Evolutionary conservation across 2,888 invertebrate genomes (phyloP).

Genomic region (Dynastes maya): DNA sequence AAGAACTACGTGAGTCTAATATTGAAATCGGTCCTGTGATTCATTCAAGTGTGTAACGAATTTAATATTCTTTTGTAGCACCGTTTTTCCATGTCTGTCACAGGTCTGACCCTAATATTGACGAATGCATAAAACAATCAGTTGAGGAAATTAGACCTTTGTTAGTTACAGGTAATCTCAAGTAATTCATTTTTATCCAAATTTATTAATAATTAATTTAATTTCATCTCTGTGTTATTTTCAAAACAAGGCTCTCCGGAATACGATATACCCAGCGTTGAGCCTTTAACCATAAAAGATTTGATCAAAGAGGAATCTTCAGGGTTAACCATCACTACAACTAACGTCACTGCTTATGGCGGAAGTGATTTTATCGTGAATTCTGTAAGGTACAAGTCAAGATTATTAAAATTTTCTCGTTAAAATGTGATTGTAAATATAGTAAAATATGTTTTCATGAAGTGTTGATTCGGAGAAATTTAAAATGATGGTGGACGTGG

Average conservation of each 20-base stretch:
- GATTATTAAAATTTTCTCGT: neutral
- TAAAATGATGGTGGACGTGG: constrained; percentile 68
- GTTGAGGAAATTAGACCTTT: constrained; percentile 71
- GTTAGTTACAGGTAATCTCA: constrained; percentile 68
- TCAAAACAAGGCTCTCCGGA: constrained; percentile 70
- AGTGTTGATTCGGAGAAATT: constrained; percentile 68
- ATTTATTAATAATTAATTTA: too few species aligned
- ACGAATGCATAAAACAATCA: constrained; percentile 70
- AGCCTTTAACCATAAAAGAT: constrained; percentile 73
- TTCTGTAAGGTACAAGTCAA: constrained; percentile 69
- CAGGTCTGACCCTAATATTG: constrained; percentile 71
- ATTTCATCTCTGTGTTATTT: too few species aligned
- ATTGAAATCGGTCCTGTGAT: neutral
- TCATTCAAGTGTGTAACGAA: neutral
- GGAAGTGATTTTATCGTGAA: constrained; percentile 72
- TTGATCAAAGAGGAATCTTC: constrained; percentile 70
- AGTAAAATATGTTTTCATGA: constrained; percentile 7
- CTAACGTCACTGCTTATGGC: constrained; percentile 71
- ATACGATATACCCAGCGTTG: constrained; percentile 73
- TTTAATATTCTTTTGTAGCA: constrained; percentile 65
- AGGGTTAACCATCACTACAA: constrained; percentile 69
- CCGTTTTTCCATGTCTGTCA: constrained; percentile 74
- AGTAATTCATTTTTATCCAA: too few species aligned
- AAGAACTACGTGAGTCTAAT: constrained; percentile 46
- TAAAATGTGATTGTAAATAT: constrained; percentile 20